Base-by-base conservation (phyloP, 1,140 invertebrate genomes). In the Lepidostoma basale region DNA sequence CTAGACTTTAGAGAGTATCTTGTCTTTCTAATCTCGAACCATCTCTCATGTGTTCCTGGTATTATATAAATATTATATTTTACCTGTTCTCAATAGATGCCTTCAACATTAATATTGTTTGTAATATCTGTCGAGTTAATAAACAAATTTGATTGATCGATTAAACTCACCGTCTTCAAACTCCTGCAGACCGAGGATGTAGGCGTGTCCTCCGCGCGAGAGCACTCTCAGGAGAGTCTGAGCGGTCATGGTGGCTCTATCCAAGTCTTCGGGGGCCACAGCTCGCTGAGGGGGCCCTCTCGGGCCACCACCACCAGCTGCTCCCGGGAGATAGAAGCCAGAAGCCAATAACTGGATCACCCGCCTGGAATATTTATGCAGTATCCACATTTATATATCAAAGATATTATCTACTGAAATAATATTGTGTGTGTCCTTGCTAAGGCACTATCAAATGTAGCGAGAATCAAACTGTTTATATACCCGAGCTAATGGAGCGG, bases 281-380 rank as follows among this genome's bases (percentile, higher is more conserved):
- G 90, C 88, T 18, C 93, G 95, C 77, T 98, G 96, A 3, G 97
- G 93, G 12, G 96, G 86, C 26, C 94, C 95, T 79, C 95, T 98
- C 4, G 96, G 96, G 83, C 98, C 96, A 0, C 91, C 91, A 70
- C 98, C 94, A 28, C 96, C 95, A 28, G 95, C 93, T 14, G 96
- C 97, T 40, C 96, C 96, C 10, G 96, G 97, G 36, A 98, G 83
- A 78, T 99, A 98, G 39, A 99, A 83, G 3, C 97, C 97, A n/a
- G 94, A 92, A 3, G 95, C 87, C 20, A 99, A 82, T 14, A 99
- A 83, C 74, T 98, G 95, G 47, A 99, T 87, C 42, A 93, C 90
- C 73, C 96, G 85, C 69, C 88, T 88, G 65, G 79, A 54, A 52
- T 45, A 86, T 22, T 59, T 64, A 69, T 18, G 16, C 22, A 58